Percentiles rank a stretch among this genome's conserved stretches.
These are phyloP conservation scores for Tetramorium bicarinatum DNA, from an alignment of 2,888 invertebrate species.

Conservation along the genomic window DNA sequence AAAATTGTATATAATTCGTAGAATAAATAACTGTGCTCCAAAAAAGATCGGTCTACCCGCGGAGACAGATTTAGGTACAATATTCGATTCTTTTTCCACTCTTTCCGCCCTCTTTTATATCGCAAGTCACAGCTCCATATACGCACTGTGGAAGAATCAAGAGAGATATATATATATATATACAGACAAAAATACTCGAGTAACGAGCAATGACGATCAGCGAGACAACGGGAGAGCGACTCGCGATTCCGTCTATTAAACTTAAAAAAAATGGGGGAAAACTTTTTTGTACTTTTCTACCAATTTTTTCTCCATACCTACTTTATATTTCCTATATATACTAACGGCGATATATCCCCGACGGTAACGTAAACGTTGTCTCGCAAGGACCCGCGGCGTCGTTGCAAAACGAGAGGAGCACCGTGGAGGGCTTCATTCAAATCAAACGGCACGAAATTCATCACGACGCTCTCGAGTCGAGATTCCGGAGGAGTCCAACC, in stretches of 20 bases:
- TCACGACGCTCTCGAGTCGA: slow-evolving; percentile 50
- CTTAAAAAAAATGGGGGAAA: slow-evolving; percentile 72
- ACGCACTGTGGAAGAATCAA: slow-evolving; percentile 69
- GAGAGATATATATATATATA: slow-evolving; percentile 61
- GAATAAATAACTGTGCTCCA: slow-evolving; percentile 74
- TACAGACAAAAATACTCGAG: slow-evolving; percentile 48
- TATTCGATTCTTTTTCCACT: slow-evolving; percentile 67
- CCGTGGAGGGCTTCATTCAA: slow-evolving; percentile 43
- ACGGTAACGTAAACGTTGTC: slow-evolving; percentile 64
- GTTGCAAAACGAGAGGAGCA: slow-evolving; percentile 50
- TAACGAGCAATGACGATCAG: slow-evolving; percentile 44
- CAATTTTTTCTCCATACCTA: slow-evolving; percentile 77
- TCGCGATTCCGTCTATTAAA: slow-evolving; percentile 61
- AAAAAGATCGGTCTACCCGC: slow-evolving; percentile 59
- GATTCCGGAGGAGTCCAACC: slow-evolving; percentile 21
- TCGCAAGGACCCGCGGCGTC: slow-evolving; percentile 44
- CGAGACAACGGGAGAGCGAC: slow-evolving; percentile 39
- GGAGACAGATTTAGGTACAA: slow-evolving; percentile 72
- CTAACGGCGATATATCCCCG: slow-evolving; percentile 74
- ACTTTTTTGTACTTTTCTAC: slow-evolving; percentile 85
- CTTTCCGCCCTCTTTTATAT: slow-evolving; percentile 13
- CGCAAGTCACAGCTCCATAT: slow-evolving; percentile 59
- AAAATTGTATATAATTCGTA: slow-evolving; percentile 53
- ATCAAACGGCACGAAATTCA: slow-evolving; percentile 72
- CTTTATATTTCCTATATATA: slow-evolving; percentile 72